Percentiles rank a stretch among this genome's conserved stretches.
Evolutionary conservation across 2,113 vertebrate species (phyloP).

Genomic region (Colinus virginianus): DNA sequence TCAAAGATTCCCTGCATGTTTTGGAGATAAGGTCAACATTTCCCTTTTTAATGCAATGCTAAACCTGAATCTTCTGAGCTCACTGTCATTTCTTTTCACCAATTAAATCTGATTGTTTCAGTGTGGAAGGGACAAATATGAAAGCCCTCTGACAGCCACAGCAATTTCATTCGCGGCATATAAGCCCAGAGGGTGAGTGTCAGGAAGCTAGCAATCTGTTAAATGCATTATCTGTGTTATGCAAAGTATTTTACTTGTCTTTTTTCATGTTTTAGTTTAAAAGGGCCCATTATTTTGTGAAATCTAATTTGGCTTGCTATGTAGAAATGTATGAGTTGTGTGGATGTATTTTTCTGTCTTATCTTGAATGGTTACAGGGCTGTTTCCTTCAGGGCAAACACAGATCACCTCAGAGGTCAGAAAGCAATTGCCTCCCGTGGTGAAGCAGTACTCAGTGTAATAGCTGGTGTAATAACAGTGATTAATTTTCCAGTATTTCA

Average conservation of each 20-base stretch:
- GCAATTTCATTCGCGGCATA: slow-evolving; percentile 33
- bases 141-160: slow-evolving; percentile 22
- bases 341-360: not conserved
- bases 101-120: slow-evolving; percentile 44
- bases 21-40: not conserved
- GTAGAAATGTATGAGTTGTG: not conserved
- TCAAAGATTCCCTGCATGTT: not conserved
- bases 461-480: not conserved
- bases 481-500: not conserved
- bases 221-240: slow-evolving; percentile 14
- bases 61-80: not conserved
- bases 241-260: not conserved
- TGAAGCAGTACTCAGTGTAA: not conserved
- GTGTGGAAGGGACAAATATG: slow-evolving; percentile 13
- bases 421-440: not conserved
- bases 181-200: slow-evolving; percentile 16
- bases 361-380: not conserved
- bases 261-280: slow-evolving; percentile 9
- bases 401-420: slow-evolving; percentile 21
- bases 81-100: slow-evolving; percentile 31
- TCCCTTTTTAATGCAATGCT: not conserved
- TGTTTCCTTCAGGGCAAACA: not conserved
- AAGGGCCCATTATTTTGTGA: not conserved
- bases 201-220: slow-evolving; percentile 34
- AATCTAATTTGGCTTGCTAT: slow-evolving; percentile 9